phyloP scores from a whole-genome alignment of 2,888 invertebrate genomes.

The Lysandra coridon region DNA sequence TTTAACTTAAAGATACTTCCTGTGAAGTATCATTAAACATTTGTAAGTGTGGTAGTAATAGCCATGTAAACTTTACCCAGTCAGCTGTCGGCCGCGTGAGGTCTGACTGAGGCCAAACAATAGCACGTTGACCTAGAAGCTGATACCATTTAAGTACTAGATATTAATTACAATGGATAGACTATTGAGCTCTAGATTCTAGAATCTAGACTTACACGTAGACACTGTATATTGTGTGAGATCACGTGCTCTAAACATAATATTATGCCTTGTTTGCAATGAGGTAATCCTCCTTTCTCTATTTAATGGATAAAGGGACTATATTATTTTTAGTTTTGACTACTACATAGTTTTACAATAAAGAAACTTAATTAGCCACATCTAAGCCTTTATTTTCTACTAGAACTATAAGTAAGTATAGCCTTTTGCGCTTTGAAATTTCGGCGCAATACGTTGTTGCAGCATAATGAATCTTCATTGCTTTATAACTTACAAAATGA shows the following conservation, averaged over 20 bases:
- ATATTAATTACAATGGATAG: conserved; percentile 23
- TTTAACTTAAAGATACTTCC: no score
- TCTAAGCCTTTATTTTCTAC: no score
- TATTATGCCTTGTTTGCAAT: background rate
- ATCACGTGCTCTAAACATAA: background rate
- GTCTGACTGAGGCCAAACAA: background rate
- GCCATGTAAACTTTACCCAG: background rate
- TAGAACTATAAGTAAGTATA: no score
- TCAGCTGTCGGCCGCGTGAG: background rate
- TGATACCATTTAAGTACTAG: conserved; percentile 24
- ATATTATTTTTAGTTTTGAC: no score
- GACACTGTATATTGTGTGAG: background rate
- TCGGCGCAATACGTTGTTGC: background rate
- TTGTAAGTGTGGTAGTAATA: no score
- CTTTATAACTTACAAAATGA: conserved; percentile 1
- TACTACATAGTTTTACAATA: no score
- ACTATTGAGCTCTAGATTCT: background rate
- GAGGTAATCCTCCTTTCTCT: background rate
- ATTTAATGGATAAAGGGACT: background rate
- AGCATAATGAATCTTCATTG: background rate
- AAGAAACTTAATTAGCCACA: no score
- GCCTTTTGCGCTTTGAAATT: background rate
- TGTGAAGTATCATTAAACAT: no score
- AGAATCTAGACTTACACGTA: background rate
- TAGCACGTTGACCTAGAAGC: conserved; percentile 11